Evolutionary conservation across 2,888 invertebrate species (phyloP).

Genomic region (Cephus pygmeus): DNA sequence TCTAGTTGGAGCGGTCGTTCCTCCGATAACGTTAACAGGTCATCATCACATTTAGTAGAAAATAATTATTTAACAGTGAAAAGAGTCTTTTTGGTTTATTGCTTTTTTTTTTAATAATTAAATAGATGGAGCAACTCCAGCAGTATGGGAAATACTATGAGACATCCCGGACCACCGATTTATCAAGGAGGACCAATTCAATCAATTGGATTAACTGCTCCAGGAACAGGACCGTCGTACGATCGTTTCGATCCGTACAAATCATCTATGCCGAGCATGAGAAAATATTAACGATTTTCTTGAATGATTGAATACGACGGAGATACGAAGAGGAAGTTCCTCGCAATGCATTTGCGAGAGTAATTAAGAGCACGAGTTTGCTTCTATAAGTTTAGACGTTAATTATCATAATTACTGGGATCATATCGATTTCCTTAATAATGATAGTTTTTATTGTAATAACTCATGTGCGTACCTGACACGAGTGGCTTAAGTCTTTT

Average conservation of each 20-base stretch:
- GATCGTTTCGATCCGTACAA: slow-evolving; percentile 63
- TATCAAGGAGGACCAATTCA: slow-evolving; percentile 62
- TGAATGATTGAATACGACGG: neutral
- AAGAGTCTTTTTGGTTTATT: neutral
- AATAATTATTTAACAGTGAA: neutral
- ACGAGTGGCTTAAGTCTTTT: neutral
- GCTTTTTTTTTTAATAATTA: neutral
- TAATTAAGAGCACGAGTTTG: slow-evolving; percentile 15
- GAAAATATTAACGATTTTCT: slow-evolving; percentile 51
- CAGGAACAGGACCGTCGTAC: slow-evolving; percentile 58
- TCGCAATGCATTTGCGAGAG: slow-evolving; percentile 15
- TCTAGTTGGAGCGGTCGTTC: slow-evolving; percentile 61
- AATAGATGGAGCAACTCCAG: slow-evolving; percentile 61
- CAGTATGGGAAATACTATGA: slow-evolving; percentile 57
- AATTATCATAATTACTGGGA: neutral
- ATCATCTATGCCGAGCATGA: slow-evolving; percentile 59
- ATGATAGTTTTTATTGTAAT: neutral
- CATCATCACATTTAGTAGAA: neutral
- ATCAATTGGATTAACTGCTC: slow-evolving; percentile 57
- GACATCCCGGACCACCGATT: slow-evolving; percentile 61
- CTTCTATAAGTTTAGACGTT: slow-evolving; percentile 17
- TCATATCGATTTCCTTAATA: neutral
- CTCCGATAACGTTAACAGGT: slow-evolving; percentile 61
- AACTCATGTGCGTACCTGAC: neutral
- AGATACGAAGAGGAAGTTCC: slow-evolving; percentile 9